Base-by-base conservation (phyloP, 2,888 invertebrate species). In the Acanthacorydalis orientalis region DNA sequence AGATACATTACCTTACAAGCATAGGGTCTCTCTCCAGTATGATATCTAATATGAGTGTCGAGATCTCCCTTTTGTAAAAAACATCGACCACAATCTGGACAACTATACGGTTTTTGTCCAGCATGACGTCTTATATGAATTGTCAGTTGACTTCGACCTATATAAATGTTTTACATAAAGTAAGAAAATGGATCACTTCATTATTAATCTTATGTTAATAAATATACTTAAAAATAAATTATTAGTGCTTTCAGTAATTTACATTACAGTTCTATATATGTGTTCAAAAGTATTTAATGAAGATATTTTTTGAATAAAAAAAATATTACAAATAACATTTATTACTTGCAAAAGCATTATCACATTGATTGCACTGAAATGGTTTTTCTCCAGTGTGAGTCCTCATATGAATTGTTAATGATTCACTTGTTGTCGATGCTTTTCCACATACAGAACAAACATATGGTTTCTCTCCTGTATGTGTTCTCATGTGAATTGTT, bases 261-360 rank as follows among this genome's bases (percentile, higher is more conserved):
- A n/a, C n/a, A n/a, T n/a, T n/a, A 37, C 7, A n/a, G 10, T 7
- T 37, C 2, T 14, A 12, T 9, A 37, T 37, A 12, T 37, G 11
- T 35, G 12, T n/a, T 35, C 2, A 35, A 35, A n/a, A 35, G 7
- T 35, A n/a, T 35, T 11, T 4, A 35, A 37, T 37, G 1, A 37
- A 7, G 10, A 37, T 12, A 12, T 7, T 12, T 37, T 37, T 37
- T n/a, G 9, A 37, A 37, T n/a, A 34, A n/a, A 11, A 37, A 8
- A 7, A 12, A 11, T 45, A 35, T 11, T 15, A 11, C 31, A 46
- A 14, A 16, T 35, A 4, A 23, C 38, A 23, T 15, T 14, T 44
- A 49, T 44, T 48, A 51, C 51, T 51, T 44, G 51, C 51, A 50
- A 50, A 51, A 31, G 51, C 48, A 41, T 46, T 48, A 40, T 49